These are phyloP conservation scores for Epizoanthus illoricatus DNA, from an alignment of 92 coral and sea anemone species.

Conservation along the genomic window DNA sequence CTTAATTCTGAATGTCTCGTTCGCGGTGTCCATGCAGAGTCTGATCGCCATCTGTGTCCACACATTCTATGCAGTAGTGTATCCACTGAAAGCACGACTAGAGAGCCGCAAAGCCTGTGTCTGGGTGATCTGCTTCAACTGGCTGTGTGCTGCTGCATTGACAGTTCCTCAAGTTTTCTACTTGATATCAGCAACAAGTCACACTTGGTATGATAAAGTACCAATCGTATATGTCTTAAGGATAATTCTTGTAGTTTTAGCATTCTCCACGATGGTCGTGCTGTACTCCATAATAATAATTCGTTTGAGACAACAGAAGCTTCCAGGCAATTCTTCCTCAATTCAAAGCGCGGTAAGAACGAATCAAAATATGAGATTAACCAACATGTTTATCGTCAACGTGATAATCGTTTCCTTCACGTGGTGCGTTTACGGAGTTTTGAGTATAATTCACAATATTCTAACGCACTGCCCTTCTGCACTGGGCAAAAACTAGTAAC, in stretches of 20 bases:
- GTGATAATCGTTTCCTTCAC: neutral
- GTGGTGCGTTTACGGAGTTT: neutral
- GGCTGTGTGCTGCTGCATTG: neutral
- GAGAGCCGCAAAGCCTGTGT: neutral
- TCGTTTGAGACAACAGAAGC: neutral
- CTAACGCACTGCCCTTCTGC: neutral
- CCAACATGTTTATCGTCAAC: neutral
- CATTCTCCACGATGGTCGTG: neutral
- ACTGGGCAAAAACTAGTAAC: neutral
- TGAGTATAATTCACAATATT: neutral
- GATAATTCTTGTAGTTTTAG: neutral
- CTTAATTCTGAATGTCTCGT: no score
- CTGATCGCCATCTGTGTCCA: no score
- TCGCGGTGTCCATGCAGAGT: no score
- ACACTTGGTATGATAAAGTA: neutral
- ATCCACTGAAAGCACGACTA: no score
- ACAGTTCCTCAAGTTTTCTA: neutral
- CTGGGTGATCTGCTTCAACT: neutral
- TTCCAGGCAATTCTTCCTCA: conserved; percentile 2
- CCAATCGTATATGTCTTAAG: neutral
- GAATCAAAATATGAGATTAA: neutral
- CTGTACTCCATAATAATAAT: neutral
- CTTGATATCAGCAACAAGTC: neutral
- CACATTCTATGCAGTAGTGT: no score
- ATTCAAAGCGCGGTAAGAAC: neutral